Percentiles rank a stretch among this genome's conserved stretches.
Conservation (phyloP, 1,140 invertebrate species). For the Lucilia sericata region DNA sequence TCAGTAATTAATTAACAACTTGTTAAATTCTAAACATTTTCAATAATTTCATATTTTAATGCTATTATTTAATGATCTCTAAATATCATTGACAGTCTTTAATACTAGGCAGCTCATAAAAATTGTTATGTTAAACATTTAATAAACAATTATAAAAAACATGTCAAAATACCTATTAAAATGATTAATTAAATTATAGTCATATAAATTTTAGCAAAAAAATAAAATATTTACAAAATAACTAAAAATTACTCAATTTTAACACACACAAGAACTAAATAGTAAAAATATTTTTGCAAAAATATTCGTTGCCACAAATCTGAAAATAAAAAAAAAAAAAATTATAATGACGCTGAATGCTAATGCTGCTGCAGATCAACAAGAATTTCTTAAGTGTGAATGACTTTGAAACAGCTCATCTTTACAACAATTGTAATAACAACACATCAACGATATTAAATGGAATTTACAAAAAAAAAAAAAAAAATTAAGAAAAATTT, state of each 20-base stretch:
- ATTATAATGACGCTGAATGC: background rate
- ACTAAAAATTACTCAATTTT: background rate
- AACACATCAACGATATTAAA: background rate
- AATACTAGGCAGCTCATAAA: too few relatives aligned
- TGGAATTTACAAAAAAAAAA: constrained; percentile 8
- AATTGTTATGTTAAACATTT: too few relatives aligned
- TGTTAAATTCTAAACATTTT: too few relatives aligned
- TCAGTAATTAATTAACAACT: too few relatives aligned
- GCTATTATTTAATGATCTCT: too few relatives aligned
- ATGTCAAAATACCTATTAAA: constrained; percentile 7
- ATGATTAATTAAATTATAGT: background rate
- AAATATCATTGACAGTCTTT: too few relatives aligned
- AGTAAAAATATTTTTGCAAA: background rate
- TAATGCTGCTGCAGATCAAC: background rate
- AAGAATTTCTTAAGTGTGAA: constrained; percentile 14
- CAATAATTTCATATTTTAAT: too few relatives aligned
- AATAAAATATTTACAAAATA: background rate
- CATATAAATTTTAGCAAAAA: background rate
- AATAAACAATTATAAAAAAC: background rate
- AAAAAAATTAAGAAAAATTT: background rate
- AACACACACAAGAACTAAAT: background rate
- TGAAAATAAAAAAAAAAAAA: background rate
- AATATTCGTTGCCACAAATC: background rate
- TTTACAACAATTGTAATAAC: background rate
- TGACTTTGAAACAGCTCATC: constrained; percentile 23